Evolutionary conservation across 2,888 invertebrate genomes (phyloP).

Genomic region (Argyresthia goedartella): DNA sequence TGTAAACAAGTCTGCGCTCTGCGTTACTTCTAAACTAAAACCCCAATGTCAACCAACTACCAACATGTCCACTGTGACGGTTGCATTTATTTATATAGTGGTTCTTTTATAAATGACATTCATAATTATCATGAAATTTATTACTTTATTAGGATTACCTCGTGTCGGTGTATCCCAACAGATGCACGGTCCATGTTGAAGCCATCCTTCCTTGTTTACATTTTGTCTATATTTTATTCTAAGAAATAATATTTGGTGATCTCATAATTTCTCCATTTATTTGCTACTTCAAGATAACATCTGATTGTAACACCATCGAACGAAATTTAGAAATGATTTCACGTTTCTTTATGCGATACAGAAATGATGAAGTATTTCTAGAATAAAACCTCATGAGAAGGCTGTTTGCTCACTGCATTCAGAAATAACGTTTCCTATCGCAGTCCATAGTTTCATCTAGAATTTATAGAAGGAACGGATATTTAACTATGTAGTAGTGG

Average conservation of each 20-base stretch:
- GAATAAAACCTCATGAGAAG: too few relatives aligned
- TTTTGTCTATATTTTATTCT: conserved; percentile 33
- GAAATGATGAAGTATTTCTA: conserved; percentile 18
- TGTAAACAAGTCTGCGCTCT: conserved; percentile 42
- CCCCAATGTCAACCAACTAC: too few relatives aligned
- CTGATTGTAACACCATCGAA: conserved; percentile 8
- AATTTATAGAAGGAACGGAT: too few relatives aligned
- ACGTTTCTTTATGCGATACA: conserved; percentile 9
- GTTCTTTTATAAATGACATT: background rate
- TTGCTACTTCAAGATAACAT: conserved; percentile 21
- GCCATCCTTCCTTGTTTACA: conserved; percentile 50
- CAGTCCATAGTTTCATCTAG: too few relatives aligned
- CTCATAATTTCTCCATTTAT: conserved; percentile 52
- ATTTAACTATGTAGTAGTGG: too few relatives aligned
- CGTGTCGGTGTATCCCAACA: too few relatives aligned
- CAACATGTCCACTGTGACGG: background rate
- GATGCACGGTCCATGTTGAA: conserved; percentile 17
- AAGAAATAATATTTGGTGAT: conserved; percentile 45
- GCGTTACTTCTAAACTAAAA: too few relatives aligned
- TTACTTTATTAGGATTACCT: too few relatives aligned
- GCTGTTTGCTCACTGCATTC: too few relatives aligned
- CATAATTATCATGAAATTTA: too few relatives aligned
- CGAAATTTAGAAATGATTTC: conserved; percentile 2
- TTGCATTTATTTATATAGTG: conserved; percentile 3
- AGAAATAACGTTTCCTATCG: too few relatives aligned